phyloP scores from a whole-genome alignment of 1,140 invertebrate species.

The Nephila pilipes region DNA sequence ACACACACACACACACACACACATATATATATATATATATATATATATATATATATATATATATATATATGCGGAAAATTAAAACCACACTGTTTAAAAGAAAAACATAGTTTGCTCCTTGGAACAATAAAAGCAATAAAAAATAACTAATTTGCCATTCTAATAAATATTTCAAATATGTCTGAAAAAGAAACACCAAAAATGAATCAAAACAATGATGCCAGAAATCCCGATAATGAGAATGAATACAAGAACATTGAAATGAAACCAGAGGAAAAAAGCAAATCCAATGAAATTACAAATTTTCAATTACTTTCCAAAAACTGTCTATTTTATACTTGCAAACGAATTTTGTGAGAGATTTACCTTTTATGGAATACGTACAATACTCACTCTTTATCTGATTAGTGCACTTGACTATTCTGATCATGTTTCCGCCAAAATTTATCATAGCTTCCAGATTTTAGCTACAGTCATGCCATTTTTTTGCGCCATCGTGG shows the following conservation, averaged over 20 bases:
- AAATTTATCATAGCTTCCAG: slow-evolving; percentile 85
- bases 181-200: not conserved
- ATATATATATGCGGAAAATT: too few species aligned
- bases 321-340: slow-evolving; percentile 93
- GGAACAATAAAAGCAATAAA: too few species aligned
- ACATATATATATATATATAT: too few species aligned
- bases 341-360: slow-evolving; percentile 98
- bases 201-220: not conserved
- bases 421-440: slow-evolving; percentile 86
- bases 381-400: slow-evolving; percentile 88
- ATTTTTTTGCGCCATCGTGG: slow-evolving; percentile 91
- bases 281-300: not conserved
- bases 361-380: slow-evolving; percentile 93
- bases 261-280: not conserved
- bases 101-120: too few species aligned
- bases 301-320: not conserved
- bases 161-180: not conserved
- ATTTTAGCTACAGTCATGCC: slow-evolving; percentile 90
- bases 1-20: too few species aligned
- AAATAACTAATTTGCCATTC: too few species aligned
- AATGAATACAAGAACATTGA: not conserved
- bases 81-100: too few species aligned
- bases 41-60: too few species aligned
- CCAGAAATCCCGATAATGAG: not conserved
- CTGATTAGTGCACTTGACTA: slow-evolving; percentile 86